These are phyloP conservation scores for Volucella bombylans DNA, from an alignment of 2,888 invertebrate species.

Conservation along the genomic window DNA sequence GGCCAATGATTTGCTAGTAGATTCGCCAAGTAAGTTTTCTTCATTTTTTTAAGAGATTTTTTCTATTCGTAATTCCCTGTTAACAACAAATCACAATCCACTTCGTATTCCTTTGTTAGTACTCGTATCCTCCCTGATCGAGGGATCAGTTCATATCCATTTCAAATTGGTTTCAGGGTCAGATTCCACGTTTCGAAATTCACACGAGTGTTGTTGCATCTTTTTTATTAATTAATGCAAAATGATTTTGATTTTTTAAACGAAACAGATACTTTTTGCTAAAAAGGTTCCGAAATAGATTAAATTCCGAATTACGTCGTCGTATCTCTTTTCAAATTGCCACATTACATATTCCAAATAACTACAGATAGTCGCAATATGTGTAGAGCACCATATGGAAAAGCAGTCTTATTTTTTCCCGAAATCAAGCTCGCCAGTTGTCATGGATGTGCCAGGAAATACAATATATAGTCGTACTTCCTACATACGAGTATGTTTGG, in stretches of 20 bases:
- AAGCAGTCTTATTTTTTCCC: too few species aligned
- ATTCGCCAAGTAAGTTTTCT: constrained; percentile 91
- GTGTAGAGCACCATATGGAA: too few species aligned
- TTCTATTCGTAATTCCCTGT: constrained; percentile 21
- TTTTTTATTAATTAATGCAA: constrained; percentile 14
- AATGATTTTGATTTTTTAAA: background rate
- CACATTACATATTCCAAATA: too few species aligned
- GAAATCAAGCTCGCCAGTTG: too few species aligned
- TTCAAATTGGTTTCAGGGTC: constrained; percentile 4
- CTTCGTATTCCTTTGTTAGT: too few species aligned
- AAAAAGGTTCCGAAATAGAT: constrained; percentile 44
- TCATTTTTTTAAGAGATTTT: constrained; percentile 47
- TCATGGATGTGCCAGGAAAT: too few species aligned
- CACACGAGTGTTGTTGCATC: background rate
- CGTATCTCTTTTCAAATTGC: too few species aligned
- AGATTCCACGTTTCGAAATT: background rate
- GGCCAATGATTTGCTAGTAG: constrained; percentile 87
- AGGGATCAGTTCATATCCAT: background rate
- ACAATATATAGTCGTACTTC: too few species aligned
- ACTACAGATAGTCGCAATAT: too few species aligned
- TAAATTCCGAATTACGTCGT: background rate
- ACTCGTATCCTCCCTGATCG: constrained; percentile 86
- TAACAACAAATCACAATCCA: constrained; percentile 87
- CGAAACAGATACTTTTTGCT: constrained; percentile 46
- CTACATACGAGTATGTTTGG: too few species aligned